Conservation (phyloP, 2,113 vertebrate species). For the Stegastes partitus region DNA sequence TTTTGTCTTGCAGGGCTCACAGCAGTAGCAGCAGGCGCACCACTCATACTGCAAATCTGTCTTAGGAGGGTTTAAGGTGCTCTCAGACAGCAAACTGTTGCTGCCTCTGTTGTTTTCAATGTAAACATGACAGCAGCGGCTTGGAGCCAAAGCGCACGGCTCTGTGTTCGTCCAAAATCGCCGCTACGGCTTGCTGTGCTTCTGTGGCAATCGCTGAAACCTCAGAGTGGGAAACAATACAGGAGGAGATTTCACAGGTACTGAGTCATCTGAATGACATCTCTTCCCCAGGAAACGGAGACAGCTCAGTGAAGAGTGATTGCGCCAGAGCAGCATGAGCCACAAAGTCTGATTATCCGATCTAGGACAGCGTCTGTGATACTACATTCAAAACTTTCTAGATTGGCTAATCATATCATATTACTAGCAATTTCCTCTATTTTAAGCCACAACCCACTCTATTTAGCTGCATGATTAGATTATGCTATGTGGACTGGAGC, state of each 20-base stretch:
- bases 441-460: not conserved
- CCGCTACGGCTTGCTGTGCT: no score
- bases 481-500: not conserved
- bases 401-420: not conserved
- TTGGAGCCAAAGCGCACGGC: no score
- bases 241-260: not conserved
- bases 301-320: not conserved
- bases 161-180: no score
- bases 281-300: not conserved
- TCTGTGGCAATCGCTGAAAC: no score
- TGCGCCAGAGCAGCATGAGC: not conserved
- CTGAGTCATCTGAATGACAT: not conserved
- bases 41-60: no score
- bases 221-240: no score
- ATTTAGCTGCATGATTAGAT: not conserved
- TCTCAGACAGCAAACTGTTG: no score
- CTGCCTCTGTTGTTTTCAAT: no score
- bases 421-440: not conserved
- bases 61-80: no score
- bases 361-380: not conserved
- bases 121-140: no score
- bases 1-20: no score
- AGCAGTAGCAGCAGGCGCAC: no score
- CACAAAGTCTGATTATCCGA: not conserved
- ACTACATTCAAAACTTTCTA: not conserved